Percentiles rank a stretch among this genome's conserved stretches.
These are phyloP conservation scores for Gila robusta DNA, from an alignment of 2,797 vertebrate species.

Conservation along the genomic window DNA sequence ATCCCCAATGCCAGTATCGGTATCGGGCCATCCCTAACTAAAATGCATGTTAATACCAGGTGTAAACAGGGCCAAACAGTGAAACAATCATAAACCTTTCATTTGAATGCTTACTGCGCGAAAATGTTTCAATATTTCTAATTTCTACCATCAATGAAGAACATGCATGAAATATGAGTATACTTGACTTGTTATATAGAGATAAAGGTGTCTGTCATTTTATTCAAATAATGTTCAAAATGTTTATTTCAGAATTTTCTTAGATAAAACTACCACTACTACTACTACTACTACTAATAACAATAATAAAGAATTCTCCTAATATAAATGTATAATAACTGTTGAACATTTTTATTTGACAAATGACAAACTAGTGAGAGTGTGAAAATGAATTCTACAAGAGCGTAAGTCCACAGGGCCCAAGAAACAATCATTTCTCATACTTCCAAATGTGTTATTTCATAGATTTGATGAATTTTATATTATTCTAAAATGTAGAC, in stretches of 20 bases:
- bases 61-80: neutral
- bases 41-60: neutral
- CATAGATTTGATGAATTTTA: constrained; percentile 5
- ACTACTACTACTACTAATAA: too few relatives aligned
- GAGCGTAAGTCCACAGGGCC: neutral
- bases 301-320: too few relatives aligned
- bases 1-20: too few relatives aligned
- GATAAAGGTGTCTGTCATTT: neutral
- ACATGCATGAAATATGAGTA: neutral
- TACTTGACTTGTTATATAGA: neutral
- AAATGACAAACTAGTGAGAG: neutral
- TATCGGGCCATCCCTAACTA: too few relatives aligned
- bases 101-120: neutral
- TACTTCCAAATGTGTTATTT: neutral
- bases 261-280: neutral
- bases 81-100: neutral
- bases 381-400: neutral
- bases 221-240: neutral
- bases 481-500: constrained; percentile 28
- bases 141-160: neutral
- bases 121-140: neutral
- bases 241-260: neutral
- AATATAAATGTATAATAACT: neutral
- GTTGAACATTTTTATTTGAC: neutral
- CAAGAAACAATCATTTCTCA: neutral